Evolutionary conservation across 2,888 invertebrate genomes (phyloP).

Genomic region (Platycheirus rosarum): DNA sequence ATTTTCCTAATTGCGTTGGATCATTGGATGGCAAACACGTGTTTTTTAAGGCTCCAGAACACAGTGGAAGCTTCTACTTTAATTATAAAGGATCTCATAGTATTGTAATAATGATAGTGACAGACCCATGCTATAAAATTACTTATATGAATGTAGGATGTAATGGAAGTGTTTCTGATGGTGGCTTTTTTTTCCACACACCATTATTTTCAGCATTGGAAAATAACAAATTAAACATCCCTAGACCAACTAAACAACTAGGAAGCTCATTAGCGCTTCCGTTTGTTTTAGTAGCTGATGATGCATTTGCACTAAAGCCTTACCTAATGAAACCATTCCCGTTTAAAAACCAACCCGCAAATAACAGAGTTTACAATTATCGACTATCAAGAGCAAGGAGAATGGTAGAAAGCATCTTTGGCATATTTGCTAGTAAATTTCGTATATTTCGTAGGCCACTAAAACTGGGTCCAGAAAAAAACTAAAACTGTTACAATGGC

Average conservation of each 20-base stretch:
- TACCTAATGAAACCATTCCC: conserved; percentile 8
- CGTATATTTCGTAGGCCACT: too few species aligned
- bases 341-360: conserved; percentile 2
- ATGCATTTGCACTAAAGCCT: neutral
- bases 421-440: too few species aligned
- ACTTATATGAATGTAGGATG: conserved; percentile 11
- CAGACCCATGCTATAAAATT: conserved; percentile 6
- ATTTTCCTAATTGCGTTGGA: conserved; percentile 1
- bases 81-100: conserved; percentile 26
- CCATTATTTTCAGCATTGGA: neutral
- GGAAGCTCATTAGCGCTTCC: neutral
- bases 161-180: conserved; percentile 8
- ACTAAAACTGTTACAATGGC: too few species aligned
- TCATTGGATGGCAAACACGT: too few species aligned
- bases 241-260: neutral
- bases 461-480: too few species aligned
- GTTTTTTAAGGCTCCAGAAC: neutral
- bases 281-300: conserved; percentile 20
- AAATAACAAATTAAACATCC: conserved; percentile 2
- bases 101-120: conserved; percentile 4
- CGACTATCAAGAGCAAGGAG: neutral
- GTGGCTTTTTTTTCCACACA: neutral
- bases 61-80: conserved; percentile 3
- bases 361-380: conserved; percentile 6
- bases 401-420: too few species aligned